phyloP scores from a whole-genome alignment of 2,113 vertebrate genomes.

The Hystrix cristata region DNA sequence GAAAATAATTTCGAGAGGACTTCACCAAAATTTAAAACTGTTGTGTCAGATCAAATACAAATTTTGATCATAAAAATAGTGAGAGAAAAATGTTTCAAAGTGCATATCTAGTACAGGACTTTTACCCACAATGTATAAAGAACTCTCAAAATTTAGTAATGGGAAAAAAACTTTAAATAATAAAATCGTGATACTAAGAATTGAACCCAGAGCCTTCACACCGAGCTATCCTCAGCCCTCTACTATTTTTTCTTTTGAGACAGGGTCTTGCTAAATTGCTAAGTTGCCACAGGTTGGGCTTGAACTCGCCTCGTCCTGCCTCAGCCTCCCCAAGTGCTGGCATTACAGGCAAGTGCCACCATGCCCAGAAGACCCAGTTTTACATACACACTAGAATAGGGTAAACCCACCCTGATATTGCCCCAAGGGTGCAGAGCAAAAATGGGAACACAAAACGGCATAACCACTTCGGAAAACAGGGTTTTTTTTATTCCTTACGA shows the following conservation, averaged over 20 bases:
- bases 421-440: neutral
- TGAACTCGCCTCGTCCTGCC: too few species aligned
- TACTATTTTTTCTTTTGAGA: too few species aligned
- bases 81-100: constrained; percentile 2
- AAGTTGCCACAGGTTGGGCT: too few species aligned
- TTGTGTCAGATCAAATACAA: neutral
- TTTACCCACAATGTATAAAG: neutral
- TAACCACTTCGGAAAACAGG: too few species aligned
- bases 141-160: neutral
- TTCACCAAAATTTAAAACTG: neutral
- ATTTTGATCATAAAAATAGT: neutral
- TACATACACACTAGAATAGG: neutral
- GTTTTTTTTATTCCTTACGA: too few species aligned
- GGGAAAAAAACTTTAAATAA: neutral
- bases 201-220: too few species aligned
- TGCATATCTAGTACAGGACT: neutral
- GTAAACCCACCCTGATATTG: too few species aligned
- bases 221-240: too few species aligned
- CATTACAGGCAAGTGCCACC: too few species aligned
- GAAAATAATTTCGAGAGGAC: neutral
- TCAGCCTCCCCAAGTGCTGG: too few species aligned
- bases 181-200: too few species aligned
- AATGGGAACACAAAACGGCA: neutral
- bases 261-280: too few species aligned
- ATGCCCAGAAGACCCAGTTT: neutral